A percentile compares a stretch with the other conserved stretches of the same genome.
phyloP scores from a whole-genome alignment of 2,113 vertebrate genomes.

The Lynx canadensis region DNA sequence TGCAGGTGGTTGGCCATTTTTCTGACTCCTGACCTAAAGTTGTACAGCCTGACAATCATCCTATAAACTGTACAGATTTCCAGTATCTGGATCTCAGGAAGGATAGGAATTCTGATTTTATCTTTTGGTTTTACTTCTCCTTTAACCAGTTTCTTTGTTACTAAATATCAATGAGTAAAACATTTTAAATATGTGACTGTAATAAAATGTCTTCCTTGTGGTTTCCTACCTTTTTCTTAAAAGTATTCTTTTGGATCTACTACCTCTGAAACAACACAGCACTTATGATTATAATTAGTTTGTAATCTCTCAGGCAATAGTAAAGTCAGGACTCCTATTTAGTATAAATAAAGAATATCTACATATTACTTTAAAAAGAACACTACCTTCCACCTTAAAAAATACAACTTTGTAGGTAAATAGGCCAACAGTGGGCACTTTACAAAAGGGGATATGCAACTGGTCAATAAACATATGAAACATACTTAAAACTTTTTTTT shows the following conservation, averaged over 20 bases:
- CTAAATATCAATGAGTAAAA: background rate
- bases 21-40: background rate
- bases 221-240: background rate
- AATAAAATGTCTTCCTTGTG: background rate
- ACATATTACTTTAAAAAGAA: background rate
- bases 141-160: background rate
- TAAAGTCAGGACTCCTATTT: background rate
- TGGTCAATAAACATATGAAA: background rate
- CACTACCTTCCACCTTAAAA: fast-evolving
- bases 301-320: background rate
- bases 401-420: background rate
- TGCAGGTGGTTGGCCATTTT: background rate
- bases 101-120: slow-evolving; percentile 16
- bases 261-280: background rate
- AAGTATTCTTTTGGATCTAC: background rate
- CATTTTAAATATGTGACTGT: background rate
- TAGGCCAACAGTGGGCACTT: background rate
- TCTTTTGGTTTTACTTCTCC: background rate
- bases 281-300: background rate
- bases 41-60: background rate
- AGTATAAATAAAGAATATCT: background rate
- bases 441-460: background rate
- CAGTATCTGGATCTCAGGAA: background rate
- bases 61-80: slow-evolving; percentile 12
- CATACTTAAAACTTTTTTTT: background rate